These are phyloP conservation scores for Torymus texanus DNA, from an alignment of 2,888 invertebrate species.

Conservation along the genomic window DNA sequence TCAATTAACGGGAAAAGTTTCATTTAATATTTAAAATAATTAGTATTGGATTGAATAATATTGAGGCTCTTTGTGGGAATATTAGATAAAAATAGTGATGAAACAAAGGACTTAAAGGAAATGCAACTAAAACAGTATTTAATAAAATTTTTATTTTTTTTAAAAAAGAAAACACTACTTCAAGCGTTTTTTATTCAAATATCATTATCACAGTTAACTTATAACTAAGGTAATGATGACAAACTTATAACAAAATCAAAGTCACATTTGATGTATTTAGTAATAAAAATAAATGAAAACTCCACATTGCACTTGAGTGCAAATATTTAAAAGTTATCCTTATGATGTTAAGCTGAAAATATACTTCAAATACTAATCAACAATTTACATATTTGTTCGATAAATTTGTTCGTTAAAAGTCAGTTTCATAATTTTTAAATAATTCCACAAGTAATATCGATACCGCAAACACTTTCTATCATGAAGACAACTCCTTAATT, in stretches of 20 bases:
- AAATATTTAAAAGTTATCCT: constrained; percentile 14
- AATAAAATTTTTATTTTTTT: constrained; percentile 38
- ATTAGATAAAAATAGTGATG: no score
- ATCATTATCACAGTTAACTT: constrained; percentile 68
- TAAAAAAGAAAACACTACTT: constrained; percentile 42
- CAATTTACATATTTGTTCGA: no score
- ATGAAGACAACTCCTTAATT: no score
- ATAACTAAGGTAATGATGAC: constrained; percentile 59
- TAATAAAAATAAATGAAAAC: constrained; percentile 44
- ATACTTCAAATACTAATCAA: neutral
- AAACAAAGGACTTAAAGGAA: no score
- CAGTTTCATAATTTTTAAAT: neutral
- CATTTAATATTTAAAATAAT: no score
- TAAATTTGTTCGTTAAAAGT: no score
- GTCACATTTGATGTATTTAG: constrained; percentile 40
- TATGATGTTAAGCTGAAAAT: constrained; percentile 4
- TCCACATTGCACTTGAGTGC: constrained; percentile 26
- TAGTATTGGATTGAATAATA: no score
- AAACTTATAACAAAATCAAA: constrained; percentile 51
- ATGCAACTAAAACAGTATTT: no score
- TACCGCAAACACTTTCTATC: neutral
- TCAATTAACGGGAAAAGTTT: no score
- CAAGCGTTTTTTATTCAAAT: constrained; percentile 43
- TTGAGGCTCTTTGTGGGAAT: no score
- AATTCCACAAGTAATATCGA: neutral